A percentile compares a stretch with the other conserved stretches of the same genome.
These are phyloP conservation scores for Columba guinea DNA, from an alignment of 2,797 vertebrate species.

Conservation along the genomic window DNA sequence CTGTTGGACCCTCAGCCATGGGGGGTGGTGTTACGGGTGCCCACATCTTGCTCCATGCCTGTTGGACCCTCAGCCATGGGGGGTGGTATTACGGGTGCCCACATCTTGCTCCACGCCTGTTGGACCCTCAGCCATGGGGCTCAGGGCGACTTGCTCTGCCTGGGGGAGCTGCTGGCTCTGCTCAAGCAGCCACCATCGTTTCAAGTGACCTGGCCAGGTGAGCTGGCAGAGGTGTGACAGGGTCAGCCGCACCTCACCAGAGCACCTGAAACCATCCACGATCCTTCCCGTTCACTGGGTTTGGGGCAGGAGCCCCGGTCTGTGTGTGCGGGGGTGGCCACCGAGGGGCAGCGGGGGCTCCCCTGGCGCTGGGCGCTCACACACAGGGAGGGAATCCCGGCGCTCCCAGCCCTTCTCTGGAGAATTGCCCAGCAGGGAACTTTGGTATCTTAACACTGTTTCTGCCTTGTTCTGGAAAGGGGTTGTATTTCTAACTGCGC, in stretches of 20 bases:
- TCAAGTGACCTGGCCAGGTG: not conserved
- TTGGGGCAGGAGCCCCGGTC: too few relatives aligned
- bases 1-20: too few relatives aligned
- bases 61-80: not conserved
- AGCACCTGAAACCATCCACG: rapidly evolving
- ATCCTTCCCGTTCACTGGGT: rapidly evolving
- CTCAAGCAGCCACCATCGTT: not conserved
- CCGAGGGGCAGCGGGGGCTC: not conserved
- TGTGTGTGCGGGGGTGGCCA: rapidly evolving
- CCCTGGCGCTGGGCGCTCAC: rapidly evolving
- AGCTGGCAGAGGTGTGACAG: not conserved
- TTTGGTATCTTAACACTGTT: not conserved
- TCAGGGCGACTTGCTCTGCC: not conserved
- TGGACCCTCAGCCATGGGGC: rapidly evolving
- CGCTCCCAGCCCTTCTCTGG: not conserved
- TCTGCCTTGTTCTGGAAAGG: not conserved
- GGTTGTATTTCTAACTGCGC: not conserved
- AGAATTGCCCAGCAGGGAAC: not conserved
- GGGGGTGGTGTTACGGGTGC: rapidly evolving
- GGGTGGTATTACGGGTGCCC: rapidly evolving
- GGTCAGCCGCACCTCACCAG: not conserved
- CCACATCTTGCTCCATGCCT: rapidly evolving
- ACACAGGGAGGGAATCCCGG: not conserved
- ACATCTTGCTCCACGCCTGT: rapidly evolving
- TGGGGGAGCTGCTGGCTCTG: rapidly evolving